Conservation (phyloP, 2,797 vertebrate genomes). For the Halcyon smyrnensis region DNA sequence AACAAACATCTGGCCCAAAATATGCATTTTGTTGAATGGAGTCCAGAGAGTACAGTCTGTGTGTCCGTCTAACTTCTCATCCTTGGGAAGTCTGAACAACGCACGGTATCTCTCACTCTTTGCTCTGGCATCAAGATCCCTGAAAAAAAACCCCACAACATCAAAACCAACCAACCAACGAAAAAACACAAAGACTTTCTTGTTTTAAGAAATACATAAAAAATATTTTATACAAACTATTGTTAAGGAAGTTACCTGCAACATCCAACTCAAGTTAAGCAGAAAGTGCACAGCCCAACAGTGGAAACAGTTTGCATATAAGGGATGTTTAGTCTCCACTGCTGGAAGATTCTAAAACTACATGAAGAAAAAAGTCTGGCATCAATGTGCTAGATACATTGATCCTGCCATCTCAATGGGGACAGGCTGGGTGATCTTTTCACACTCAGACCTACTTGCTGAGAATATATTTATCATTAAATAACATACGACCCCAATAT, state of each 20-base stretch:
- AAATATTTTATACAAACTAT: not conserved
- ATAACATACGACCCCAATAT: not conserved
- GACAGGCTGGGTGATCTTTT: not conserved
- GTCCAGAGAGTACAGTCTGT: conserved; percentile 98
- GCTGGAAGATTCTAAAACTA: not conserved
- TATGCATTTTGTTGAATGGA: conserved; percentile 97
- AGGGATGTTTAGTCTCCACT: fast-evolving
- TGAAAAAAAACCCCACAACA: conserved; percentile 47
- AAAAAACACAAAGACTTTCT: not conserved
- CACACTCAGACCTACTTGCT: not conserved
- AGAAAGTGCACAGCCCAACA: not conserved
- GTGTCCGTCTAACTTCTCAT: conserved; percentile 96
- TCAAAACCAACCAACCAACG: no score
- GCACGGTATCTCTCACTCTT: conserved; percentile 95
- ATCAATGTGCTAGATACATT: not conserved
- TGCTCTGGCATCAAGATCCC: conserved; percentile 95
- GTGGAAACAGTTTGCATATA: not conserved
- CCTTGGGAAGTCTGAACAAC: conserved; percentile 94
- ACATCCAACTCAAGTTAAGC: not conserved
- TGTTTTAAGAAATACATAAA: not conserved
- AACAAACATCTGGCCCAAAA: conserved; percentile 98
- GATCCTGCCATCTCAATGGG: not conserved
- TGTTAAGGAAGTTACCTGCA: not conserved
- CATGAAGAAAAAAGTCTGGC: not conserved
- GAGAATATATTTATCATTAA: not conserved